phyloP scores from a whole-genome alignment of 2,888 invertebrate species.

The Gisinianus flammeolus region DNA sequence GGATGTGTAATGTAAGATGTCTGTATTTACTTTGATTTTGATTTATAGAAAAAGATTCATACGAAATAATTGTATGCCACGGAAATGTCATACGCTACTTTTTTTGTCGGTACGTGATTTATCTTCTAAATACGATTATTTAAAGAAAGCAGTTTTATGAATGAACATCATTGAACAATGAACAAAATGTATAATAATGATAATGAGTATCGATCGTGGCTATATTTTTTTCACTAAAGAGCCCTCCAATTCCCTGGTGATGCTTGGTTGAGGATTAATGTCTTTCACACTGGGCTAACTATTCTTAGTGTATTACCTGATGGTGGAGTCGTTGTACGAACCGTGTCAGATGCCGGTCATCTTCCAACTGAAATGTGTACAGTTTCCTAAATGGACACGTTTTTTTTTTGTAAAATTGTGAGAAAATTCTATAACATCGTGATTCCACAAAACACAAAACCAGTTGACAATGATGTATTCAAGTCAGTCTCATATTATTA shows the following conservation, averaged over 20 bases:
- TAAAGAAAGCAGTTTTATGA: not conserved
- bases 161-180: not conserved
- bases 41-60: conserved; percentile 79
- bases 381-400: not conserved
- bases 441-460: too few species aligned
- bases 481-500: too few species aligned
- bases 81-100: conserved; percentile 97
- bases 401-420: too few species aligned
- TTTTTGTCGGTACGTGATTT: conserved; percentile 74
- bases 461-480: too few species aligned
- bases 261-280: conserved; percentile 90
- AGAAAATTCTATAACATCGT: too few species aligned
- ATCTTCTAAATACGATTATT: not conserved
- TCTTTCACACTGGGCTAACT: conserved; percentile 93
- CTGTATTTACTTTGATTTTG: too few species aligned
- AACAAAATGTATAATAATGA: not conserved
- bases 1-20: too few species aligned
- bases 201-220: too few species aligned
- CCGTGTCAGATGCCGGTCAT: conserved; percentile 88
- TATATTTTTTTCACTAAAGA: conserved; percentile 66
- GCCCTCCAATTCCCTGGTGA: conserved; percentile 96
- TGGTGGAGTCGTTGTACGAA: conserved; percentile 81
- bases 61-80: conserved; percentile 93
- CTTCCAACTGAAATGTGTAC: conserved; percentile 76
- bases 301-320: conserved; percentile 76